Conservation (phyloP, 92 coral and sea anemone species). For the Palythoa grandiflora region DNA sequence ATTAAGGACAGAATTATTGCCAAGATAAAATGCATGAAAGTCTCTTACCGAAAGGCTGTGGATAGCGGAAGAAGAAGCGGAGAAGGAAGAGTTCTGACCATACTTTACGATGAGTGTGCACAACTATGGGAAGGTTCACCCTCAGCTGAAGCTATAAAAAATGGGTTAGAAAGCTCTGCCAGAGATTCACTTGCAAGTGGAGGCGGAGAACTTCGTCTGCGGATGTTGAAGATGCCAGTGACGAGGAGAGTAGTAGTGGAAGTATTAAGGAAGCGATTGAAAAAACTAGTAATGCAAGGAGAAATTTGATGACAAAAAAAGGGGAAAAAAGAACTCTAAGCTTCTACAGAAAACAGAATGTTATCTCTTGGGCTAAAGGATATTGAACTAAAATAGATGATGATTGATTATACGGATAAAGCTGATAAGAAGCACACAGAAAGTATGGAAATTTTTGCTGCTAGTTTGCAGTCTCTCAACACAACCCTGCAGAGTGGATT, state of each 20-base stretch:
- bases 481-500: conserved; percentile 4
- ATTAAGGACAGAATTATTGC: conserved; percentile 52
- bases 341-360: conserved; percentile 19
- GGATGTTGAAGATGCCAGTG: not conserved
- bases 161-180: conserved; percentile 35
- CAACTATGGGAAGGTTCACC: conserved; percentile 62
- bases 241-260: not conserved
- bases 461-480: conserved; percentile 5
- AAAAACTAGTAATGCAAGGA: conserved; percentile 49
- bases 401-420: conserved; percentile 39
- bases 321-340: conserved; percentile 44
- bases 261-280: conserved; percentile 1
- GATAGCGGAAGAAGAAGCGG: conserved; percentile 58
- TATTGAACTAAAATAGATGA: conserved; percentile 43
- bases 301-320: conserved; percentile 46
- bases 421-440: conserved; percentile 42
- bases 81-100: conserved; percentile 31
- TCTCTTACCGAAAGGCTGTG: conserved; percentile 57
- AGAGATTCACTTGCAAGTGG: not conserved
- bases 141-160: conserved; percentile 49
- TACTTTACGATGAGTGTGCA: conserved; percentile 51
- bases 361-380: conserved; percentile 46
- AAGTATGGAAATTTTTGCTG: conserved; percentile 30
- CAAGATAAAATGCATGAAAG: conserved; percentile 51
- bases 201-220: not conserved